A percentile compares a stretch with the other conserved stretches of the same genome.
phyloP scores from a whole-genome alignment of 2,797 vertebrate genomes.

The Vespertilio murinus region DNA sequence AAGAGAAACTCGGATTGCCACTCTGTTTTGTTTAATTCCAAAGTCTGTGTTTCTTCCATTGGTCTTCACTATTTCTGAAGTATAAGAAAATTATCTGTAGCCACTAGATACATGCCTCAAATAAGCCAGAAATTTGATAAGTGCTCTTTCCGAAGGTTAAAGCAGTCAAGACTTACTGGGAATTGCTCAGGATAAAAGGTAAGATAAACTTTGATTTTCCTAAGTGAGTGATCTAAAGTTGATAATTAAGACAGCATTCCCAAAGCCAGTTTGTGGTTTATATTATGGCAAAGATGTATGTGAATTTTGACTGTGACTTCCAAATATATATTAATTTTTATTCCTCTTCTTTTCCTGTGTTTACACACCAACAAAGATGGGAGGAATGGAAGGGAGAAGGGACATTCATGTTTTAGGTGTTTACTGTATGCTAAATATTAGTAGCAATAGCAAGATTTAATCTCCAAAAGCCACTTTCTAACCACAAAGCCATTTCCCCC shows the following conservation, averaged over 20 bases:
- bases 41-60: neutral
- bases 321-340: neutral
- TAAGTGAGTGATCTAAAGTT: neutral
- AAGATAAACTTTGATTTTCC: constrained; percentile 25
- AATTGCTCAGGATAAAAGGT: constrained; percentile 8
- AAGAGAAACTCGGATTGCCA: neutral
- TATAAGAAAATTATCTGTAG: neutral
- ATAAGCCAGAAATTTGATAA: neutral
- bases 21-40: neutral
- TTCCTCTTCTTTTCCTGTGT: neutral
- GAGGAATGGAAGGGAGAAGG: neutral
- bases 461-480: neutral
- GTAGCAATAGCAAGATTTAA: neutral
- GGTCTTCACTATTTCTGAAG: constrained; percentile 13
- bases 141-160: neutral
- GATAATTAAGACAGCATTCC: neutral
- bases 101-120: neutral
- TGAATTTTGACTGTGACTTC: constrained; percentile 28
- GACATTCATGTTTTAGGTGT: neutral
- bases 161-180: neutral
- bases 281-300: neutral
- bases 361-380: neutral
- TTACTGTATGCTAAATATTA: neutral
- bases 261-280: neutral
- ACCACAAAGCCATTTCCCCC: neutral